Evolutionary conservation across 2,113 vertebrate genomes (phyloP).

Genomic region (Danionella cerebrum): DNA sequence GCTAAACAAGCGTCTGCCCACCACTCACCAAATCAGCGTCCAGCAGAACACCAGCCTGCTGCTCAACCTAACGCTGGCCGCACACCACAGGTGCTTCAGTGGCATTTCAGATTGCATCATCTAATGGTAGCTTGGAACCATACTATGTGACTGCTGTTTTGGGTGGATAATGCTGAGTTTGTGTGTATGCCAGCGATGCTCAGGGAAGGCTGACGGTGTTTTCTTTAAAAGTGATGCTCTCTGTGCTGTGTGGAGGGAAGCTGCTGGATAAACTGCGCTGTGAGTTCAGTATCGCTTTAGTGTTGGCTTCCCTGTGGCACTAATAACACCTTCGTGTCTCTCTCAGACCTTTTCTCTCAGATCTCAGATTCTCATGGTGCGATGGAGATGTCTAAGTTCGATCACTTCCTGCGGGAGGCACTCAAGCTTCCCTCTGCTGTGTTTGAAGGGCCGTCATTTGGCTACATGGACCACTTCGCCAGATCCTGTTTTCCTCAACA

Average conservation of each 20-base stretch:
- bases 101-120: not conserved
- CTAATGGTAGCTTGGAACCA: too few relatives aligned
- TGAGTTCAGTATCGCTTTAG: constrained; percentile 64
- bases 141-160: too few relatives aligned
- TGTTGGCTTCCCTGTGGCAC: constrained; percentile 89
- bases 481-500: constrained; percentile 90
- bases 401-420: constrained; percentile 84
- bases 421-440: constrained; percentile 89
- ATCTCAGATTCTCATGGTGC: constrained; percentile 85
- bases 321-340: constrained; percentile 32
- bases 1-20: constrained; percentile 93
- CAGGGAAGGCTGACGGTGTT: constrained; percentile 84
- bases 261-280: constrained; percentile 92
- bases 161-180: too few relatives aligned
- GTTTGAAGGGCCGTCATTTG: constrained; percentile 92
- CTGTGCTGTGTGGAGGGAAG: constrained; percentile 88
- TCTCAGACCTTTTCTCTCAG: constrained; percentile 92
- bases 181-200: constrained; percentile 71
- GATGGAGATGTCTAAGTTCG: constrained; percentile 84
- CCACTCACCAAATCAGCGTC: constrained; percentile 94
- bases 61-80: constrained; percentile 92
- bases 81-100: constrained; percentile 74
- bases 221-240: constrained; percentile 87
- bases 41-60: constrained; percentile 94
- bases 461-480: constrained; percentile 84